A percentile compares a stretch with the other conserved stretches of the same genome.
Evolutionary conservation across 2,113 vertebrate genomes (phyloP).

Genomic region (Chloebia gouldiae): DNA sequence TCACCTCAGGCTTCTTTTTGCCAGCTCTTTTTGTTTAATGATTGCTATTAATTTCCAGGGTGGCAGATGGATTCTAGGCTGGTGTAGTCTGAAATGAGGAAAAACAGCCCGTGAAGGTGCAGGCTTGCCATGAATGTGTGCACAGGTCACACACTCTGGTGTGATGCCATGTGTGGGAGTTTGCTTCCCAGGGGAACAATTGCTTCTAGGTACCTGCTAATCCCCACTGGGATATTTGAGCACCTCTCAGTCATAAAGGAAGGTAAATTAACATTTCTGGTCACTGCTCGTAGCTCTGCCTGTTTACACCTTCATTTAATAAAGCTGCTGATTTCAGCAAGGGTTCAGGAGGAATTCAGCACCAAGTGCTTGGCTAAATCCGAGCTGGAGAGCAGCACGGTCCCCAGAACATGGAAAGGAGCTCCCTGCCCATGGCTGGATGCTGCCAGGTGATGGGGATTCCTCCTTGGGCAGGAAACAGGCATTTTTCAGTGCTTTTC

Average conservation of each 20-base stretch:
- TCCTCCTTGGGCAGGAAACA: not conserved
- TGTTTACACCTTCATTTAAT: not conserved
- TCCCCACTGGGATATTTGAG: not conserved
- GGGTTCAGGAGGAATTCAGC: not conserved
- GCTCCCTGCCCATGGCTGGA: not conserved
- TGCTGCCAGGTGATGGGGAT: not conserved
- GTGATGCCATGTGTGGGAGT: not conserved
- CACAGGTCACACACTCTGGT: not conserved
- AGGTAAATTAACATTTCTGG: not conserved
- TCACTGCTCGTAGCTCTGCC: not conserved
- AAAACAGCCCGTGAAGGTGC: constrained; percentile 41
- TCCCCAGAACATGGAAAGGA: not conserved
- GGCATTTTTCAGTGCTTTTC: not conserved
- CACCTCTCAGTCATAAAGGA: not conserved
- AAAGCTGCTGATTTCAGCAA: constrained; percentile 21
- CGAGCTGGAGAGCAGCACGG: not conserved
- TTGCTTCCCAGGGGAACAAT: not conserved
- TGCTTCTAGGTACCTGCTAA: not conserved
- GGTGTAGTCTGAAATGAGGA: constrained; percentile 44
- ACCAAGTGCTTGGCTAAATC: not conserved
- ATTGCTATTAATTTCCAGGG: constrained; percentile 76
- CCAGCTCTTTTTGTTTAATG: constrained; percentile 73
- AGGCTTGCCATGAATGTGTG: not conserved
- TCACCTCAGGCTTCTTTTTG: constrained; percentile 62
- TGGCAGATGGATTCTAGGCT: constrained; percentile 70